Evolutionary conservation across 2,797 vertebrate species (phyloP).

Genomic region (Nannoperca obscura): DNA sequence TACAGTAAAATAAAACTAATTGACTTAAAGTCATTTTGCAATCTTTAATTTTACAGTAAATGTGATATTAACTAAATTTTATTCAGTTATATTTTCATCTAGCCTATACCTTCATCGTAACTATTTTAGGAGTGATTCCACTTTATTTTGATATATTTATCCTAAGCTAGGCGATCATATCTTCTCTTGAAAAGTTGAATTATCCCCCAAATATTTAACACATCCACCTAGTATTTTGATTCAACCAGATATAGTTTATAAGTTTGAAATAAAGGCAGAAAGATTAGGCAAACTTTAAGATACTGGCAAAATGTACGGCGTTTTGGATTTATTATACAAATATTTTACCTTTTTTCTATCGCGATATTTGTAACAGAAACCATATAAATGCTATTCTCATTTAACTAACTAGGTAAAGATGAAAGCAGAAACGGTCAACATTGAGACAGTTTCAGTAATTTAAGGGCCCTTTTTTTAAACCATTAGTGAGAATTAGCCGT

Average conservation of each 20-base stretch:
- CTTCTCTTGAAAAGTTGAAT: neutral
- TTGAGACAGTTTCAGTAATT: neutral
- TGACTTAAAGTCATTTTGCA: neutral
- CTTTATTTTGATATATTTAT: neutral
- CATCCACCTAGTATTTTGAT: neutral
- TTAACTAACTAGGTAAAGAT: neutral
- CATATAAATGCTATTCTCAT: neutral
- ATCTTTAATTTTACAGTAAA: no score
- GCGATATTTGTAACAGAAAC: neutral
- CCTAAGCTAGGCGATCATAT: neutral
- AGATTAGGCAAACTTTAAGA: no score
- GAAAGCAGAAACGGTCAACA: neutral
- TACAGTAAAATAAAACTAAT: neutral
- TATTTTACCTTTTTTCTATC: no score
- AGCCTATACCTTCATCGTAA: no score
- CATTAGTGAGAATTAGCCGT: neutral
- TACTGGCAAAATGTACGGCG: no score
- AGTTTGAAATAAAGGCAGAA: no score
- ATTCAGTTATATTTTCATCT: neutral
- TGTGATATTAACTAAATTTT: neutral
- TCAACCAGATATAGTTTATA: neutral
- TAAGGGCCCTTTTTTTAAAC: neutral
- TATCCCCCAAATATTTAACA: neutral
- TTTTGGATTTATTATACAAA: no score
- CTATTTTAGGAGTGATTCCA: neutral